Percentiles rank a stretch among this genome's conserved stretches.
Evolutionary conservation across 2,888 invertebrate species (phyloP).

Genomic region (Drosophila neonasuta): DNA sequence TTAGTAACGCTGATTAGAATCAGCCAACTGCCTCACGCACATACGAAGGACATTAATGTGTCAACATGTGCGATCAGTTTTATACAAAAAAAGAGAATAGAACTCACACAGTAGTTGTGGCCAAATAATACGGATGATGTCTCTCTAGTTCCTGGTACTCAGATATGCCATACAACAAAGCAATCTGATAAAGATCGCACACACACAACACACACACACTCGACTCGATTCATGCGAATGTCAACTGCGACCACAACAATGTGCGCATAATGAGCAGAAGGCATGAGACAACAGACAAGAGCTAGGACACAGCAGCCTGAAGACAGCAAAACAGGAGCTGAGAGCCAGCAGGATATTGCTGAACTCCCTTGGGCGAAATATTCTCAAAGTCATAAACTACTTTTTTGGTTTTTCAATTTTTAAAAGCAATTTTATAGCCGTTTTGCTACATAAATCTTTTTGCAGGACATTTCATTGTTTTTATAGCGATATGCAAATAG

Average conservation of each 20-base stretch:
- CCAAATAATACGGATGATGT: constrained; percentile 57
- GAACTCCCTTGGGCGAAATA: constrained; percentile 33
- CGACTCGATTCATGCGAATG: constrained; percentile 63
- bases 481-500: constrained; percentile 75
- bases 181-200: constrained; percentile 56
- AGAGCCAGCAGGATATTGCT: constrained; percentile 41
- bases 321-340: background rate
- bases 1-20: constrained; percentile 75
- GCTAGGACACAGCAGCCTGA: constrained; percentile 5
- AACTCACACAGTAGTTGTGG: constrained; percentile 55
- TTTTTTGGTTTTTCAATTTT: constrained; percentile 35
- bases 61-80: constrained; percentile 70
- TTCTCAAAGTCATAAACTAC: constrained; percentile 54
- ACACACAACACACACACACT: constrained; percentile 28
- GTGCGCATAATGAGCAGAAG: constrained; percentile 69
- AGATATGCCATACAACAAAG: constrained; percentile 39
- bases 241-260: constrained; percentile 73
- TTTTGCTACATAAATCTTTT: constrained; percentile 69
- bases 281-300: constrained; percentile 11
- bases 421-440: constrained; percentile 41
- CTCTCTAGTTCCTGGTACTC: constrained; percentile 69
- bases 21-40: constrained; percentile 69
- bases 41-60: constrained; percentile 68
- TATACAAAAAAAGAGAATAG: background rate
- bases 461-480: constrained; percentile 58